These are phyloP conservation scores for Psylliodes chrysocephalus DNA, from an alignment of 2,888 invertebrate genomes.

Conservation along the genomic window DNA sequence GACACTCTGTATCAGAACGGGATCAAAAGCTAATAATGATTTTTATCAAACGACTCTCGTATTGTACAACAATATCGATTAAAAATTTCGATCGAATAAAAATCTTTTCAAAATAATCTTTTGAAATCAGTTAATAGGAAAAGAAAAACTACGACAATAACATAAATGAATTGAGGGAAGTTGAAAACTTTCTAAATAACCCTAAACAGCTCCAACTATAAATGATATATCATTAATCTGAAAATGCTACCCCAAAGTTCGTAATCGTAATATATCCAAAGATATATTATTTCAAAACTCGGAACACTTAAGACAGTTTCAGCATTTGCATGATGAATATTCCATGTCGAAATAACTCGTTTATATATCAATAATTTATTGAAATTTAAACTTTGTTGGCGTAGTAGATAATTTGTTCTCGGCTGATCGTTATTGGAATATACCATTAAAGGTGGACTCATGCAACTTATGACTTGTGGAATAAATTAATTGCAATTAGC, in stretches of 20 bases:
- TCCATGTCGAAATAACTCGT: slow-evolving; percentile 41
- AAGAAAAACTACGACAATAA: neutral
- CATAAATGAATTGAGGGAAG: neutral
- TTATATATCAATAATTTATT: slow-evolving; percentile 39
- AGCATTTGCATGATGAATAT: slow-evolving; percentile 44
- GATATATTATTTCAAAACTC: slow-evolving; percentile 39
- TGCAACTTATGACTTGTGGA: neutral
- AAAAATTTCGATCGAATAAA: no score
- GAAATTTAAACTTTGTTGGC: slow-evolving; percentile 46
- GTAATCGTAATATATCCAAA: slow-evolving; percentile 28
- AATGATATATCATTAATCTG: slow-evolving; percentile 26
- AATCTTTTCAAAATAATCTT: no score
- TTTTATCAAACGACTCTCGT: no score
- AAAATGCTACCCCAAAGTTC: slow-evolving; percentile 24
- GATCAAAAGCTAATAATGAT: no score
- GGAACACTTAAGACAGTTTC: slow-evolving; percentile 40
- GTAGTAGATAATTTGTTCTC: slow-evolving; percentile 39
- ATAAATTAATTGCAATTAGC: neutral
- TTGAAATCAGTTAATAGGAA: neutral
- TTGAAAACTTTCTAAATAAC: neutral
- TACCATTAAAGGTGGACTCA: slow-evolving; percentile 26
- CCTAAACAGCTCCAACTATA: neutral
- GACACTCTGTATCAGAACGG: no score
- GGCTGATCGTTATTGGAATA: slow-evolving; percentile 22
- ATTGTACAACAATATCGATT: no score